Evolutionary conservation across 2,113 vertebrate genomes (phyloP).

Genomic region (Hydrolagus affinis): DNA sequence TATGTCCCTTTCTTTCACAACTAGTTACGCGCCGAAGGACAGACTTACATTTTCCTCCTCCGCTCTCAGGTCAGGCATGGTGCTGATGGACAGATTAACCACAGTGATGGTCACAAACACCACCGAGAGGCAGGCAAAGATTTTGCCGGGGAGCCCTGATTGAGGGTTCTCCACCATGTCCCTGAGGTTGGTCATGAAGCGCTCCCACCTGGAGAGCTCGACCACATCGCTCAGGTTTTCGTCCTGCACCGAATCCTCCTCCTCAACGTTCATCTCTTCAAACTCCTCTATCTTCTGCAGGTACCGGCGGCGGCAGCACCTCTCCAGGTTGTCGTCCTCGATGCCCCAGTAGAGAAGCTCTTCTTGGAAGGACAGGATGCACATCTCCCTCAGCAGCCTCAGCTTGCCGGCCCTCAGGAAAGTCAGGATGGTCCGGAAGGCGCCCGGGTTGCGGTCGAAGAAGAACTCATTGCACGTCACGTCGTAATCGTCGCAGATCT

Average conservation of each 20-base stretch:
- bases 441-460: slow-evolving; percentile 90
- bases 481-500: slow-evolving; percentile 88
- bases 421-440: slow-evolving; percentile 88
- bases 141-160: slow-evolving; percentile 90
- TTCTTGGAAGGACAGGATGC: slow-evolving; percentile 87
- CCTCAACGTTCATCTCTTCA: slow-evolving; percentile 72
- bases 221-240: slow-evolving; percentile 46
- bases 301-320: slow-evolving; percentile 84
- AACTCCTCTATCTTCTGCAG: slow-evolving; percentile 89
- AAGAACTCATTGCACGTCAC: slow-evolving; percentile 90
- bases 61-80: slow-evolving; percentile 86
- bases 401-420: slow-evolving; percentile 87
- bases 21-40: neutral
- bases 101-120: slow-evolving; percentile 94
- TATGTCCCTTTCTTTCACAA: neutral
- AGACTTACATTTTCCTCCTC: slow-evolving; percentile 86
- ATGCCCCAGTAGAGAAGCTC: slow-evolving; percentile 96
- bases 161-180: slow-evolving; percentile 98
- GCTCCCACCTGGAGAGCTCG: slow-evolving; percentile 58
- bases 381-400: slow-evolving; percentile 82
- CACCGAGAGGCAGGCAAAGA: slow-evolving; percentile 92
- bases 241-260: slow-evolving; percentile 63
- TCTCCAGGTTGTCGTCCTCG: slow-evolving; percentile 82
- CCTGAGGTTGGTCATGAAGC: slow-evolving; percentile 78
- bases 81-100: slow-evolving; percentile 93